phyloP scores from a whole-genome alignment of 2,113 vertebrate species.

The Myrmophylax atrothorax region DNA sequence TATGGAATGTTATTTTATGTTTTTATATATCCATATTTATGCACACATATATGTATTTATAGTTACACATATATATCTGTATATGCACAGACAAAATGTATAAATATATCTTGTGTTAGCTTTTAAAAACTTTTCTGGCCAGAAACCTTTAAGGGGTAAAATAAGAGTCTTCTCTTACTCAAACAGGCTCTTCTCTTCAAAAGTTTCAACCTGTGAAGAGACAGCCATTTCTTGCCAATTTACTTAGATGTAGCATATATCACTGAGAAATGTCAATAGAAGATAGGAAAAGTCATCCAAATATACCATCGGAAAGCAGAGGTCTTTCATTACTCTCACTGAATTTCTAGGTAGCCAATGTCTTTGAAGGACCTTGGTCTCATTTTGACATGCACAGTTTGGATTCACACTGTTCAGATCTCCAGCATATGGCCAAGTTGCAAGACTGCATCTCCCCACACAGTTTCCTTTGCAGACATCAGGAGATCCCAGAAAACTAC shows the following conservation, averaged over 20 bases:
- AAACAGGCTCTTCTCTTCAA: not conserved
- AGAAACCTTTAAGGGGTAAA: not conserved
- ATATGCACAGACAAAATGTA: not conserved
- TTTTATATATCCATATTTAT: not conserved
- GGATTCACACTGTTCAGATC: not conserved
- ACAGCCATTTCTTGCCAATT: not conserved
- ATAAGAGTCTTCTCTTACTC: not conserved
- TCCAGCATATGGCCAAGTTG: not conserved
- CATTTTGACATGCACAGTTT: not conserved
- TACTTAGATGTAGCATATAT: not conserved
- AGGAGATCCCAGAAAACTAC: not conserved
- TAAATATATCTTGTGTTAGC: not conserved
- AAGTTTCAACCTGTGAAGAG: not conserved
- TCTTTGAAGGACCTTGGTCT: not conserved
- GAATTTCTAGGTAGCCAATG: not conserved
- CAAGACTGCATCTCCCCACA: not conserved
- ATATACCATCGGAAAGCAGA: not conserved
- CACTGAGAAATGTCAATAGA: not conserved
- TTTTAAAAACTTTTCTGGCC: not conserved
- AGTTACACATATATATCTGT: not conserved
- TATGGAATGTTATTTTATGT: not conserved
- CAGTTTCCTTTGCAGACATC: not conserved
- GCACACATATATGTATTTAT: no score
- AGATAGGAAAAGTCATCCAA: not conserved
- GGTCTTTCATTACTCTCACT: not conserved